Conservation (phyloP, 2,797 vertebrate species). For the Betta splendens region DNA sequence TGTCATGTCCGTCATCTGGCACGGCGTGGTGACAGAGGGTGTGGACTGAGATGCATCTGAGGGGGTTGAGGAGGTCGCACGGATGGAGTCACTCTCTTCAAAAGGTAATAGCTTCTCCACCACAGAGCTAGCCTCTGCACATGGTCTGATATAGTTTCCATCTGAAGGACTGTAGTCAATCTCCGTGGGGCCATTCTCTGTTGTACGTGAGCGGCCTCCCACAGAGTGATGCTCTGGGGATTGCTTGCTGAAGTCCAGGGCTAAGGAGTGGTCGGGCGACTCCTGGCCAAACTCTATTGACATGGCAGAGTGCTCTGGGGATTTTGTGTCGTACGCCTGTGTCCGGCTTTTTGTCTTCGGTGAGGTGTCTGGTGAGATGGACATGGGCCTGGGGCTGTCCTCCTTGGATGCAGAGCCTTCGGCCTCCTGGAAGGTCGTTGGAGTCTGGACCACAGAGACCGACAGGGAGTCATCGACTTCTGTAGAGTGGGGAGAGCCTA, state of each 20-base stretch:
- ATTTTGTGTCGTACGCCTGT: slow-evolving; percentile 84
- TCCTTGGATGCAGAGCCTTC: slow-evolving; percentile 94
- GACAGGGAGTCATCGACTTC: slow-evolving; percentile 98
- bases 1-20: slow-evolving; percentile 82
- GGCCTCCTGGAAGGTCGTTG: slow-evolving; percentile 92
- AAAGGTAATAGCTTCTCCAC: slow-evolving; percentile 84
- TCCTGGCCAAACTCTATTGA: slow-evolving; percentile 90
- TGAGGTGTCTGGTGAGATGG: slow-evolving; percentile 95
- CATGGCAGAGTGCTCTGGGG: slow-evolving; percentile 91
- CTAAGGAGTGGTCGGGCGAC: slow-evolving; percentile 93
- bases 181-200: slow-evolving; percentile 96
- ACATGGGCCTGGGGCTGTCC: slow-evolving; percentile 94
- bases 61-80: slow-evolving; percentile 88
- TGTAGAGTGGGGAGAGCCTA: slow-evolving; percentile 96
- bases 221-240: slow-evolving; percentile 88
- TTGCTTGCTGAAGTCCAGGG: slow-evolving; percentile 93
- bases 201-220: slow-evolving; percentile 80
- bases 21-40: slow-evolving; percentile 91
- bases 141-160: slow-evolving; percentile 76
- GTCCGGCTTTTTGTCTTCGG: slow-evolving; percentile 89
- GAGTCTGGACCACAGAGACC: slow-evolving; percentile 97
- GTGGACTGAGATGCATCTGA: slow-evolving; percentile 93
- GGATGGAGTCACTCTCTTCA: slow-evolving; percentile 86
- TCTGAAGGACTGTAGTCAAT: slow-evolving; percentile 92
- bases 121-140: slow-evolving; percentile 69